Evolutionary conservation across 2,888 invertebrate genomes (phyloP), one percentile per base, ranked within the genome.

Genomic region (Eugnorisma glareosa): DNA sequence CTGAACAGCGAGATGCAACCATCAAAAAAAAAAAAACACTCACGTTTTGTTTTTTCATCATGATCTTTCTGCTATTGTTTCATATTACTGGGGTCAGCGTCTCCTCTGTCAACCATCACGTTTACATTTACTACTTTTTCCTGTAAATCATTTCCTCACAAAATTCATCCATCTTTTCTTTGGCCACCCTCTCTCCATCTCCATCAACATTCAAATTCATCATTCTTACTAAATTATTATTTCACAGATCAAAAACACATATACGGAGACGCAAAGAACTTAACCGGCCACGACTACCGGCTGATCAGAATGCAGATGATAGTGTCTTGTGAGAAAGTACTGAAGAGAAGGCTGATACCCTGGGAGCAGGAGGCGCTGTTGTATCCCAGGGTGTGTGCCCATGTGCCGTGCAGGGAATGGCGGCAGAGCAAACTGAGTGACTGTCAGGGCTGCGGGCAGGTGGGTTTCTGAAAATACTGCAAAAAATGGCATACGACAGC

Each of bases 341-440:
- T 98, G 7, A 97, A 97, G 81, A 95, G 98, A 18, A 92, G 95
- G 4, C 90, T 98, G 64, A 95, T 97, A 24, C 97, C 97, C 0
- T 98, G 97, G 94, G 98, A 98, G 90, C 97, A 97, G 81, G 98
- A 98, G 89, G 97, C 97, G 0, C 91, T 98, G 40, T 93, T 98
- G 37, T 98, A 98, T 88, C 98, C 98, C 0, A 97, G 97, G 75
- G 93, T 98, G 8, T 98, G 98, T 85, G 92, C 92, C 0, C 93
- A 97, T 13, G 89, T 93, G 0, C 91, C 91, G 0, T 98, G 98
- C 89, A 95, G 97, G 73, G 97, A 97, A 82, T 97, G 97, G 93
- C 93, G 94, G 63, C 95, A 94, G 67, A 91, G 91, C 28, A 95
- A 94, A 77, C 88, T 98, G 21, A 91, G 84, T 18, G 96, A 97